Conservation (phyloP, 2,113 vertebrate genomes). For the Bothrops jararaca region DNA sequence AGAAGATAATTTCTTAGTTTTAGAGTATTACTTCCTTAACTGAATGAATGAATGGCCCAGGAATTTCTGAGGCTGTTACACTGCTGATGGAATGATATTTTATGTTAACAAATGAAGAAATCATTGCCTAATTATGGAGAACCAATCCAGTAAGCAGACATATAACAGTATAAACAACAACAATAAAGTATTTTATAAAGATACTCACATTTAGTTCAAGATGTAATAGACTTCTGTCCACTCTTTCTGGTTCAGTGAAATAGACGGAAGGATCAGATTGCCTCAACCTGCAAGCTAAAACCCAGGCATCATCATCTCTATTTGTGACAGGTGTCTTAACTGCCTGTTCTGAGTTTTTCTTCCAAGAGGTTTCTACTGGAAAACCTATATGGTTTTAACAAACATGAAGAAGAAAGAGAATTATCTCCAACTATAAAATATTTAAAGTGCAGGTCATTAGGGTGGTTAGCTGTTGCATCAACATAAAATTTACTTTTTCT, state of each 20-base stretch:
- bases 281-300: slow-evolving; percentile 63
- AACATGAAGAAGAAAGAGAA: slow-evolving; percentile 46
- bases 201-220: slow-evolving; percentile 74
- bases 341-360: slow-evolving; percentile 60
- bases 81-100: background rate
- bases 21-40: background rate
- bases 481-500: background rate
- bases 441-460: background rate
- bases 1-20: background rate
- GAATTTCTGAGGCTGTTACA: background rate
- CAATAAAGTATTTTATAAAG: slow-evolving; percentile 18
- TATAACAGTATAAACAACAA: background rate
- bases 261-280: slow-evolving; percentile 51
- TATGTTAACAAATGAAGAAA: background rate
- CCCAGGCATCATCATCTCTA: slow-evolving; percentile 62
- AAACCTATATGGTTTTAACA: slow-evolving; percentile 46
- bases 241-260: slow-evolving; percentile 65
- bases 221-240: slow-evolving; percentile 57
- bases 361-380: slow-evolving; percentile 60
- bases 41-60: background rate
- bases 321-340: slow-evolving; percentile 56
- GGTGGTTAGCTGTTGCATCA: slow-evolving; percentile 8
- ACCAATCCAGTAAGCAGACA: background rate
- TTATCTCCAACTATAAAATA: slow-evolving; percentile 4
- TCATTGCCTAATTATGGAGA: background rate